These are phyloP conservation scores for Caenorhabditis virilis DNA, from an alignment of 2,888 invertebrate species.

Conservation along the genomic window DNA sequence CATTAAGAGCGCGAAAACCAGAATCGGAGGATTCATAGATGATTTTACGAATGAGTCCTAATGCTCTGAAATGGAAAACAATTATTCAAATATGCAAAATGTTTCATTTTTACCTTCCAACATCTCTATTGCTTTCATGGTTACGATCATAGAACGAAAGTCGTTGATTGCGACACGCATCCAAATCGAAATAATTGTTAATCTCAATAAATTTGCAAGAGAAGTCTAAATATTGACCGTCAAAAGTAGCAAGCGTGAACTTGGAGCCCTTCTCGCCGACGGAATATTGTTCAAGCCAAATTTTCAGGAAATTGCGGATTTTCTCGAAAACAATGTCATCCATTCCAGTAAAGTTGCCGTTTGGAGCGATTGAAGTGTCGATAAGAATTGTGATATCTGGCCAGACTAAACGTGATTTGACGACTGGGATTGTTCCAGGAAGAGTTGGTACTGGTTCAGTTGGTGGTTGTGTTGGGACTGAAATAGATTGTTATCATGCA, in stretches of 20 bases:
- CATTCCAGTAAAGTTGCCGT: slow-evolving; percentile 6
- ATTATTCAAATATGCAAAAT: no score
- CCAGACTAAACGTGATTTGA: slow-evolving; percentile 41
- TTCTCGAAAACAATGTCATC: slow-evolving; percentile 19
- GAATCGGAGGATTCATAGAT: slow-evolving; percentile 18
- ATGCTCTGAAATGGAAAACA: slow-evolving; percentile 6
- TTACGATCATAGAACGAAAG: slow-evolving; percentile 9
- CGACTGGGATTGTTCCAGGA: slow-evolving; percentile 37
- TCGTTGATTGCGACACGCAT: slow-evolving; percentile 26
- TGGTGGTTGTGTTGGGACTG: slow-evolving; percentile 23
- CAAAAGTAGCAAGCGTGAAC: slow-evolving; percentile 40
- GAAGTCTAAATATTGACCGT: slow-evolving; percentile 25
- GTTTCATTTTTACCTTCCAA: no score
- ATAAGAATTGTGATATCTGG: slow-evolving; percentile 44
- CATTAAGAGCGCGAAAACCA: slow-evolving; percentile 36
- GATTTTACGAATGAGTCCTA: slow-evolving; percentile 7
- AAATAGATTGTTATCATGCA: slow-evolving; percentile 11
- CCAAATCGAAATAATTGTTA: slow-evolving; percentile 37
- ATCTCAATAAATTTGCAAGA: slow-evolving; percentile 33
- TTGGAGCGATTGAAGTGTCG: slow-evolving; percentile 20
- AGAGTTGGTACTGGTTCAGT: slow-evolving; percentile 18
- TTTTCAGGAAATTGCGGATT: slow-evolving; percentile 28
- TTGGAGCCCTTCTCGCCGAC: slow-evolving; percentile 33
- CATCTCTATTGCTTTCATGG: slow-evolving; percentile 7
- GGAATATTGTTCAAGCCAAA: slow-evolving; percentile 26